Evolutionary conservation across 35 echinoderm and acorn worm species (phyloP).

Genomic region (Hemicentrotus pulcherrimus): DNA sequence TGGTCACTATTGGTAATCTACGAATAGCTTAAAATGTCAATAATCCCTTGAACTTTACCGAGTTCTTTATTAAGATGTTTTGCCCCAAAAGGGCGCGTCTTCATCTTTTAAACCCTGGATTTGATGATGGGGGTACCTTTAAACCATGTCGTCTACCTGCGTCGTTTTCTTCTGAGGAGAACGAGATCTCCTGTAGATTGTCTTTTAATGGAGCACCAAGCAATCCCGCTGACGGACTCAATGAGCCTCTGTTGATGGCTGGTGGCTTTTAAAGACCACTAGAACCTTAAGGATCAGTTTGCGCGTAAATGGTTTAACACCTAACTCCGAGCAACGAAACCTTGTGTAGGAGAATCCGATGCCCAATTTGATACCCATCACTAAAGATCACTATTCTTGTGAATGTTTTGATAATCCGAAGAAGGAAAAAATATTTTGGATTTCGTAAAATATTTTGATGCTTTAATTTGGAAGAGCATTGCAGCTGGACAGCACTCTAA

Average conservation of each 20-base stretch:
- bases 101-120: neutral
- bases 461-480: too few relatives aligned
- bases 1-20: too few relatives aligned
- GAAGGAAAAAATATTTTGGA: too few relatives aligned
- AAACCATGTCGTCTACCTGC: constrained; percentile 1
- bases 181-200: constrained; percentile 33
- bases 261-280: neutral
- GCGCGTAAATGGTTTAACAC: neutral
- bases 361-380: too few relatives aligned
- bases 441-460: too few relatives aligned
- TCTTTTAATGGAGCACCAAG: constrained; percentile 26
- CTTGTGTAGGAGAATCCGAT: too few relatives aligned
- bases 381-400: too few relatives aligned
- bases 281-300: neutral
- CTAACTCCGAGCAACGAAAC: neutral
- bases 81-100: neutral
- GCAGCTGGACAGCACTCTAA: too few relatives aligned
- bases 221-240: neutral
- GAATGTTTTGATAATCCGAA: too few relatives aligned
- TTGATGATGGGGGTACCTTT: constrained; percentile 24
- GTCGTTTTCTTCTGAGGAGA: neutral
- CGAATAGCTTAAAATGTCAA: neutral
- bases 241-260: neutral
- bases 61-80: neutral
- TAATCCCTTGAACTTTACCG: neutral